Conservation (phyloP, 2,888 invertebrate species). For the Thera britannica region DNA sequence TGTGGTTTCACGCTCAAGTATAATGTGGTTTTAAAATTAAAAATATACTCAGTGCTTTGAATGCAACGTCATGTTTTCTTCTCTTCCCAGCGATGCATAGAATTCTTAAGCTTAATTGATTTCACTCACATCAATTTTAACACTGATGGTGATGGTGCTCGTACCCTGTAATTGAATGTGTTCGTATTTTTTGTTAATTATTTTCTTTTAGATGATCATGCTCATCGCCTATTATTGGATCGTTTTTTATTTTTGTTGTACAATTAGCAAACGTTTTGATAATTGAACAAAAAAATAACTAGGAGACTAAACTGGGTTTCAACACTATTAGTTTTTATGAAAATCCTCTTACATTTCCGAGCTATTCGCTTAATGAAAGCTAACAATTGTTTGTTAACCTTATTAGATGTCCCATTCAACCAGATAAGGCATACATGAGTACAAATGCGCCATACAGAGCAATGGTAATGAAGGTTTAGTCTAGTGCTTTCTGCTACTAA, state of each 20-base stretch:
- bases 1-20: slow-evolving; percentile 36
- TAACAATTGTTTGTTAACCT: slow-evolving; percentile 24
- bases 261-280: not conserved
- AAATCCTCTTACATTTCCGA: slow-evolving; percentile 11
- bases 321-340: not conserved
- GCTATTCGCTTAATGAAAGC: slow-evolving; percentile 16
- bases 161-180: slow-evolving; percentile 41
- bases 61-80: slow-evolving; percentile 11
- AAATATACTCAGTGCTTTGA: slow-evolving; percentile 8
- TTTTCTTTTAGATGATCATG: slow-evolving; percentile 24
- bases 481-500: slow-evolving; percentile 52
- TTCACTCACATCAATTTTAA: slow-evolving; percentile 37
- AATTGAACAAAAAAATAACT: not conserved
- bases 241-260: slow-evolving; percentile 30
- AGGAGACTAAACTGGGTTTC: not conserved
- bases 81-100: slow-evolving; percentile 3
- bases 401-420: slow-evolving; percentile 32
- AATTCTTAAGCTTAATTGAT: slow-evolving; percentile 16
- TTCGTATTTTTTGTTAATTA: slow-evolving; percentile 36
- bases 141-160: slow-evolving; percentile 39
- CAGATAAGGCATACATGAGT: slow-evolving; percentile 29
- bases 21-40: slow-evolving; percentile 27
- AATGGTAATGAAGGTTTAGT: slow-evolving; percentile 47
- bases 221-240: slow-evolving; percentile 15
- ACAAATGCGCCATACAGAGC: slow-evolving; percentile 42